phyloP scores from a whole-genome alignment of 2,797 vertebrate species.

The Nyctalus aviator region DNA sequence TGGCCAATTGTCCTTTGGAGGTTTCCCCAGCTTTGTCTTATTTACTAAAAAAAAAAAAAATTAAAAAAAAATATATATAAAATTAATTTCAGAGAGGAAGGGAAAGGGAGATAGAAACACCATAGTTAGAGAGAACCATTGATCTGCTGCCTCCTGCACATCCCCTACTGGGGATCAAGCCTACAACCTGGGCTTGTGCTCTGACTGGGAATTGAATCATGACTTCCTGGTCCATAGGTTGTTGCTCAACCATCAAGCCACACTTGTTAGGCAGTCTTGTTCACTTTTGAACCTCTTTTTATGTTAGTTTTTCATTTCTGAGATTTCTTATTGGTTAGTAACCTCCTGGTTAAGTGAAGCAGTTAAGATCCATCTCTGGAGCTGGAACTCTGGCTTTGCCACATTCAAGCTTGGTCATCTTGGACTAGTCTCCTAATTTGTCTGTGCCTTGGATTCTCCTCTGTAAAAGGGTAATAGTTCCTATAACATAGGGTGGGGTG shows the following conservation, averaged over 20 bases:
- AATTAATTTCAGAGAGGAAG: background rate
- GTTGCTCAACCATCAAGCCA: background rate
- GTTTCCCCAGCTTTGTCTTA: background rate
- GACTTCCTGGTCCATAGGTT: background rate
- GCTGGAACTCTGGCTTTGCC: background rate
- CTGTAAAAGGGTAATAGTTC: background rate
- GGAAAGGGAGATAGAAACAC: background rate
- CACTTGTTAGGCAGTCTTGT: background rate
- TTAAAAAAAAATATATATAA: too few species aligned
- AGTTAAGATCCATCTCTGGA: background rate
- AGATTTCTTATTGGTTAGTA: background rate
- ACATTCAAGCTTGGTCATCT: background rate
- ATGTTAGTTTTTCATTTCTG: background rate
- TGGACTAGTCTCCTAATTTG: background rate
- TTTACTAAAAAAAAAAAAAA: background rate
- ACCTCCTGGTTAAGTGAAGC: background rate
- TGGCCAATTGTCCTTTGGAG: background rate
- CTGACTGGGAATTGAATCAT: background rate
- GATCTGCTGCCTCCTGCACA: background rate
- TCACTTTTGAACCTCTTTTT: background rate
- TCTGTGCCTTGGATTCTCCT: background rate
- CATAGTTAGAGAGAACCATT: too few species aligned
- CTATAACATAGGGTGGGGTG: accelerated
- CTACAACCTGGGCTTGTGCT: background rate
- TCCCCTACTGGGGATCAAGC: background rate